Percentiles rank a stretch among this genome's conserved stretches.
phyloP scores from a whole-genome alignment of 2,113 vertebrate species.

The Xerus inauris region DNA sequence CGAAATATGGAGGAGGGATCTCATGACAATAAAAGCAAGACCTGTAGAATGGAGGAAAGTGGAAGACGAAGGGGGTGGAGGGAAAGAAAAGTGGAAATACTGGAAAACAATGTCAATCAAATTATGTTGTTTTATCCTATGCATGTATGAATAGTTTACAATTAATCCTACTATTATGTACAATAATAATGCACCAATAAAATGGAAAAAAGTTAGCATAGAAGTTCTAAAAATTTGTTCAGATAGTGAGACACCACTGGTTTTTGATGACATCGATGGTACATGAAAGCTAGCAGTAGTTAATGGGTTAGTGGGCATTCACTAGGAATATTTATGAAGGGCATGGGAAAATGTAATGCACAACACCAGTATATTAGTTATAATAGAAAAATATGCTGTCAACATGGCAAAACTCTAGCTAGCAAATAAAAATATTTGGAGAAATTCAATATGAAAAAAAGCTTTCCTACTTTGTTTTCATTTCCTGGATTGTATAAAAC shows the following conservation, averaged over 20 bases:
- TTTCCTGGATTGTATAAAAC: neutral
- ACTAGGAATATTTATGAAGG: neutral
- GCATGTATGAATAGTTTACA: too few relatives aligned
- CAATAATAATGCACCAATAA: too few relatives aligned
- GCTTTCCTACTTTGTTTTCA: neutral
- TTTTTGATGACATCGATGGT: neutral
- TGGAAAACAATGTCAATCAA: too few relatives aligned
- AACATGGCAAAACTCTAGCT: neutral
- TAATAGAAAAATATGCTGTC: neutral
- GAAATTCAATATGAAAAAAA: neutral
- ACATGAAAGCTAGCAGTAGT: neutral
- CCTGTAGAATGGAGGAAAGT: too few relatives aligned
- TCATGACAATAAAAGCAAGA: too few relatives aligned
- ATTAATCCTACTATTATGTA: too few relatives aligned
- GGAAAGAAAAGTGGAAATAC: too few relatives aligned
- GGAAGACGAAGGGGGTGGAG: too few relatives aligned
- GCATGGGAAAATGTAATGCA: neutral
- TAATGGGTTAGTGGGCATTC: neutral
- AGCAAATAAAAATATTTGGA: neutral
- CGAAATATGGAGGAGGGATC: too few relatives aligned
- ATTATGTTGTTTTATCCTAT: too few relatives aligned
- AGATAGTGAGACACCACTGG: neutral
- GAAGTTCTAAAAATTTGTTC: slow-evolving; percentile 26
- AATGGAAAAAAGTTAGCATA: neutral
- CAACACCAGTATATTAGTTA: neutral